phyloP scores from a whole-genome alignment of 2,797 vertebrate species.

The Sparus aurata region DNA sequence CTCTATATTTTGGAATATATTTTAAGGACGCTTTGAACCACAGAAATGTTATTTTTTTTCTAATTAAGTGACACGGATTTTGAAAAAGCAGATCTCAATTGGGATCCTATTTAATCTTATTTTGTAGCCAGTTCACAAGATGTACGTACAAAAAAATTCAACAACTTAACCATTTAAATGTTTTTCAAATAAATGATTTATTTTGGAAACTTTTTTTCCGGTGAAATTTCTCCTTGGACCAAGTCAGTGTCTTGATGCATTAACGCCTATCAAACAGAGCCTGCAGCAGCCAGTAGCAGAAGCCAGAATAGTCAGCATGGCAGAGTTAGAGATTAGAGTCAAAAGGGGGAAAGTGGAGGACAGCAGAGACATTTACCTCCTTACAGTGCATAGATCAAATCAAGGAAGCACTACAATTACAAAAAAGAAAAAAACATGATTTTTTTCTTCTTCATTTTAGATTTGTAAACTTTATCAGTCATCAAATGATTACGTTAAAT shows the following conservation, averaged over 20 bases:
- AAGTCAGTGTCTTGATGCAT: conserved; percentile 9
- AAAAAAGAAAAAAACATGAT: conserved; percentile 82
- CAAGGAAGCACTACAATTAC: conserved; percentile 97
- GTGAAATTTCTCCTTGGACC: conserved; percentile 4
- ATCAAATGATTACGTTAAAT: conserved; percentile 82
- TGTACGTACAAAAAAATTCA: neutral
- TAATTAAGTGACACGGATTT: neutral
- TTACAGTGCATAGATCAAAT: conserved; percentile 99
- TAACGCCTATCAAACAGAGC: conserved; percentile 17
- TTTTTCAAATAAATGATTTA: neutral
- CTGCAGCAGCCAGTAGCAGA: conserved; percentile 78
- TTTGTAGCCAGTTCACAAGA: neutral
- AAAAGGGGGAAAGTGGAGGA: conserved; percentile 64
- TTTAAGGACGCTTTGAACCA: neutral
- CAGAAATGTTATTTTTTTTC: neutral
- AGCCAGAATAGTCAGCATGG: conserved; percentile 53
- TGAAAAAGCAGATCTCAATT: neutral
- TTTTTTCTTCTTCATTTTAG: conserved; percentile 86
- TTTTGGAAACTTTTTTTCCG: neutral
- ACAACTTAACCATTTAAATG: neutral
- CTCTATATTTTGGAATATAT: neutral
- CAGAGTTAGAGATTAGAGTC: conserved; percentile 64
- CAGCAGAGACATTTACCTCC: conserved; percentile 87
- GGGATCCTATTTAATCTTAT: neutral
- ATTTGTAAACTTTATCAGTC: conserved; percentile 89